A percentile compares a stretch with the other conserved stretches of the same genome.
These are phyloP conservation scores for Pseudomyrmex dendroicus DNA, from an alignment of 1,140 invertebrate species.

Conservation along the genomic window DNA sequence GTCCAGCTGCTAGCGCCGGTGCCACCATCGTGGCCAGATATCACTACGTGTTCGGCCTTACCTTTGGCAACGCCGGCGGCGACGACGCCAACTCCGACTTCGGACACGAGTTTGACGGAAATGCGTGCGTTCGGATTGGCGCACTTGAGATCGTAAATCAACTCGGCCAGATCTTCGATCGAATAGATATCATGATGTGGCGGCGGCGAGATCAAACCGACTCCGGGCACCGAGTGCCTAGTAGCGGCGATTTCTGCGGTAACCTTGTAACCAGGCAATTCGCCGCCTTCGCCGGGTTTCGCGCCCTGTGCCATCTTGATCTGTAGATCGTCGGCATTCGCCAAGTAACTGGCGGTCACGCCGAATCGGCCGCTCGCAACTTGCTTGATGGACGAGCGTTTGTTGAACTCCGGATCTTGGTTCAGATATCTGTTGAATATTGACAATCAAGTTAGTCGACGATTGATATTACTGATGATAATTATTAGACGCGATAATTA, in stretches of 20 bases:
- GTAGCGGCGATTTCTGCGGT: conserved; percentile 98
- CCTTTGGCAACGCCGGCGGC: conserved; percentile 99
- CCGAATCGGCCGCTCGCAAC: conserved; percentile 99
- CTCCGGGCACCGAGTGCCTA: conserved; percentile 97
- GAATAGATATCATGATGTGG: conserved; percentile 99
- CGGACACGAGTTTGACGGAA: conserved; percentile 99
- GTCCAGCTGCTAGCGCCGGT: conserved; percentile 99
- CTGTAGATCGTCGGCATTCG: conserved; percentile 98
- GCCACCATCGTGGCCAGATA: conserved; percentile 99
- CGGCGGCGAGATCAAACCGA: conserved; percentile 99
- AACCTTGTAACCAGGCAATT: conserved; percentile 95
- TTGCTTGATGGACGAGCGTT: conserved; percentile 94
- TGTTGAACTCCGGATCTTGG: conserved; percentile 92
- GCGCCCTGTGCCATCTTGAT: conserved; percentile 99
- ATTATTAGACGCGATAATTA: neutral
- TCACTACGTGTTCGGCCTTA: conserved; percentile 99
- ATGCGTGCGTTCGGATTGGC: conserved; percentile 98
- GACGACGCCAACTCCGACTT: conserved; percentile 99
- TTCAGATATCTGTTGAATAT: conserved; percentile 82
- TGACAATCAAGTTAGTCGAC: neutral
- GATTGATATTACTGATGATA: neutral
- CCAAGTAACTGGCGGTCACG: conserved; percentile 98
- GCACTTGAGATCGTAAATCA: conserved; percentile 99
- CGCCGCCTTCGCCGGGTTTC: conserved; percentile 98
- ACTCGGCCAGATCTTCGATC: conserved; percentile 99